Evolutionary conservation across 2,888 invertebrate genomes (phyloP), one percentile per base, ranked within the genome.

Genomic region (Oscheius onirici): DNA sequence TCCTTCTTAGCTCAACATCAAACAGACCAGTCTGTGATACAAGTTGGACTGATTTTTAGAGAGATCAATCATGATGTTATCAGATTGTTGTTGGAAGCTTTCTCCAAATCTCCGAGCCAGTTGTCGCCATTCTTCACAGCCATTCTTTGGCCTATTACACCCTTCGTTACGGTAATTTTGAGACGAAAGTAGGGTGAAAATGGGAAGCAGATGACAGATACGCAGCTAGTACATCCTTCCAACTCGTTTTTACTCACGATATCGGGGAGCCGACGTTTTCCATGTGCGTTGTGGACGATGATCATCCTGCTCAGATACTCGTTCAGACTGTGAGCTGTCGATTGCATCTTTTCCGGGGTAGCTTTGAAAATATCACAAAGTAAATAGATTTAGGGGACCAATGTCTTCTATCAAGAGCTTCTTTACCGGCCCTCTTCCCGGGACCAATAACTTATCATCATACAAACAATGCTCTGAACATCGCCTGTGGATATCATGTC

Each of bases 271-370:
- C 73, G 3, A 75, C 81, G 11, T 79, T 70, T 69, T 76, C 70
- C 41, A 79, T 81, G 79, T 76, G 79, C 26, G 17, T 69, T 5
- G 68, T 80, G 15, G 63, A 63, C 10, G 49, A 40, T 15, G 43
- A 55, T 3, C 57, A 58, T 26, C 15, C 60, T 11, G 40, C 70
- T 1, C 72, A 75, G 24, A 69, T 80, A 20, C 67, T 81, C 3
- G 74, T 81, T 3, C 78, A 79, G 54, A 74, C 76, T 1, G 72
- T 81, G 28, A 74, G 75, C 11, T 79, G 79, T 28, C 71, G 71
- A 51, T 55, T 81, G n/a, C 74, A 68, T 26, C 65, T 76, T 3
- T 74, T 68, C 44, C 69, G 71, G 49, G 76, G 75, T 73, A 20
- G 13, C 17, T 11, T 11, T 28, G 28, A 3, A 15, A 15, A n/a